Base-by-base conservation (phyloP, 2,797 vertebrate species). In the Eleutherodactylus coqui region DNA sequence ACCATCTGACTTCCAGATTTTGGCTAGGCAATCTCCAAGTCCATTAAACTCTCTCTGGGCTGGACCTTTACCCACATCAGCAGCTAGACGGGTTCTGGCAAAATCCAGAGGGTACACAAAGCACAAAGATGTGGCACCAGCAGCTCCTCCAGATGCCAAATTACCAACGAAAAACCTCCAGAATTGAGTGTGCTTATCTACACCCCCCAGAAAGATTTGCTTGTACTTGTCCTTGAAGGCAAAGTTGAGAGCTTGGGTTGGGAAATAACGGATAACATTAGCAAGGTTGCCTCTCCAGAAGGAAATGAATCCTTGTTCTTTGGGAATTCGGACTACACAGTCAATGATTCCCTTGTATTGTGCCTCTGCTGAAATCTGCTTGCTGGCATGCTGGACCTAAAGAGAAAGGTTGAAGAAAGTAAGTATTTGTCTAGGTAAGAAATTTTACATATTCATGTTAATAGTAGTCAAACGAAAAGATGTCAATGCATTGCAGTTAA, bases 181-280 rank as follows among this genome's bases (percentile, higher is more conserved):
- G 94, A 99, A 99, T 90, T 99, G 98, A 91, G 96, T 99, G 90
- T 96, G 97, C 90, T 94, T 96, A 93, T 99, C 97, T 89, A 99
- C 97, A 9, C 98, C 98, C 45, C 98, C 98, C n/a, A 99, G 93
- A 94, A 99, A 99, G 94, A 99, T 92, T 94, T 97, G 97, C 96
- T 99, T 99, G 95, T 99, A 99, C 94, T 99, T 99, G 94, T 99
- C 98, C 93, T 99, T 99, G 95, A 99, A 99, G 93, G 98, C 98
- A 79, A 99, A 99, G 95, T 99, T 99, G 88, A 99, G 97, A 70
- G 98, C 98, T 94, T 99, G 98, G 87, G 98, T 99, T 90, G 98
- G 98, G 94, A 99, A 99, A 94, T 99, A 99, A 58, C 98, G 96
- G 94, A 99, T 99, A 89, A 99, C 98, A 13, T 99, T 99, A 94